Evolutionary conservation across 2,797 vertebrate genomes (phyloP).

Genomic region (Danio albolineatus): DNA sequence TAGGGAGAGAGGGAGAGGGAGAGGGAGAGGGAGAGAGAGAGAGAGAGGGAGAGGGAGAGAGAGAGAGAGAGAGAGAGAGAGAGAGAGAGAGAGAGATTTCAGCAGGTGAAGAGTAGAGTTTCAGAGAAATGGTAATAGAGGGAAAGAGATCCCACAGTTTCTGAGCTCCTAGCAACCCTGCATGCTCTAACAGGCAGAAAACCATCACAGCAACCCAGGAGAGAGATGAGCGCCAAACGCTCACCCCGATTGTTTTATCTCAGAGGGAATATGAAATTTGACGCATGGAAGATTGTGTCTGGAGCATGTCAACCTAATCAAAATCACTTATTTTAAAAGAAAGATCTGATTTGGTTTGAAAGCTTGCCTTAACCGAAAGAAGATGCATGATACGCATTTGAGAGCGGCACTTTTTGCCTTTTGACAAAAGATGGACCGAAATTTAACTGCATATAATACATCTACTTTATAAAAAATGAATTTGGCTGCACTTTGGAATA

Average conservation of each 20-base stretch:
- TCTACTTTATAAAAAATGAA: neutral
- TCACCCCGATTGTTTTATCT: constrained; percentile 41
- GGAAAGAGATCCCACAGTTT: constrained; percentile 54
- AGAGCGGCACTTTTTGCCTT: neutral
- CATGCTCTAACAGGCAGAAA: constrained; percentile 48
- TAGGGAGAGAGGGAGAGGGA: neutral
- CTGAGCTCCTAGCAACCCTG: constrained; percentile 39
- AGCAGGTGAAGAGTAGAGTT: constrained; percentile 43
- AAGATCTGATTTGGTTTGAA: constrained; percentile 16
- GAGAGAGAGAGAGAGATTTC: constrained; percentile 18
- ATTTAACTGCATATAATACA: neutral
- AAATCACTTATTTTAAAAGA: neutral
- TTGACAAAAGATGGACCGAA: neutral
- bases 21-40: constrained; percentile 38
- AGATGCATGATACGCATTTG: constrained; percentile 1
- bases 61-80: neutral
- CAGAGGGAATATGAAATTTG: constrained; percentile 29
- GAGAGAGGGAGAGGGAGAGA: neutral
- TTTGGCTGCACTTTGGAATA: neutral
- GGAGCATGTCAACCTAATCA: constrained; percentile 22
- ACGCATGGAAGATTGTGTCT: constrained; percentile 14
- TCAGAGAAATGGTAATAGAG: constrained; percentile 44
- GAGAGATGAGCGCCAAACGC: constrained; percentile 30
- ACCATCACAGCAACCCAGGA: constrained; percentile 40
- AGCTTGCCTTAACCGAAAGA: constrained; percentile 9